A percentile compares a stretch with the other conserved stretches of the same genome.
These are phyloP conservation scores for Callipepla squamata DNA, from an alignment of 2,113 vertebrate genomes.

Conservation along the genomic window DNA sequence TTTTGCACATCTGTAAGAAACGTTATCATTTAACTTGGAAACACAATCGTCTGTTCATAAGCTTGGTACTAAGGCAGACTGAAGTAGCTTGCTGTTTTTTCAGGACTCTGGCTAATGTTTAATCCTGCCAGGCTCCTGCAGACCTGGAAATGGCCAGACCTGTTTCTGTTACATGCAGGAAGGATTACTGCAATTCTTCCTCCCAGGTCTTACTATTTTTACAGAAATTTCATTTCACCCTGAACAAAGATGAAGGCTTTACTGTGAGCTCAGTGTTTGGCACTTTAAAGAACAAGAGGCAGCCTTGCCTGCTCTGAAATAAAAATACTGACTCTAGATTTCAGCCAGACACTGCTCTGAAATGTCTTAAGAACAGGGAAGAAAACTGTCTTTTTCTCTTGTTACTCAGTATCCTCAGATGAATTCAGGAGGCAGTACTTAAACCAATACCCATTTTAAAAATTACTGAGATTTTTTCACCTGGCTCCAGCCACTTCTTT, in stretches of 20 bases:
- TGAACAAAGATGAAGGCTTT: not conserved
- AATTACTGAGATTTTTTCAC: not conserved
- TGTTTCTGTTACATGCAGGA: conserved; percentile 16
- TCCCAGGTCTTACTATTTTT: not conserved
- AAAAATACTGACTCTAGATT: not conserved
- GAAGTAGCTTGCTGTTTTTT: conserved; percentile 24
- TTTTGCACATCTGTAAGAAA: conserved; percentile 19
- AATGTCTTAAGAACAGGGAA: not conserved
- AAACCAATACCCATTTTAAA: not conserved
- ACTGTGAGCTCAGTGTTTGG: not conserved
- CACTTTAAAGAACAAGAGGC: not conserved
- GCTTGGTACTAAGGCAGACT: not conserved
- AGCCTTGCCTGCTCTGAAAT: not conserved
- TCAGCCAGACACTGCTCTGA: not conserved
- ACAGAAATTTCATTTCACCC: not conserved
- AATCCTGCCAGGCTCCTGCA: conserved; percentile 22
- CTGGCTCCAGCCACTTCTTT: not conserved
- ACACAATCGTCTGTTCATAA: not conserved
- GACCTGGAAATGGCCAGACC: conserved; percentile 11
- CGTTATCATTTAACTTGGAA: not conserved
- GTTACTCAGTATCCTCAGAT: not conserved
- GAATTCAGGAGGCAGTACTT: not conserved
- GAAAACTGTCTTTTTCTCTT: not conserved
- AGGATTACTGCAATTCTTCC: conserved; percentile 12
- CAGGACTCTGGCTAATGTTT: not conserved